Evolutionary conservation across 2,113 vertebrate species (phyloP), one percentile per base, ranked within the genome.

Genomic region (Podarcis raffonei): DNA sequence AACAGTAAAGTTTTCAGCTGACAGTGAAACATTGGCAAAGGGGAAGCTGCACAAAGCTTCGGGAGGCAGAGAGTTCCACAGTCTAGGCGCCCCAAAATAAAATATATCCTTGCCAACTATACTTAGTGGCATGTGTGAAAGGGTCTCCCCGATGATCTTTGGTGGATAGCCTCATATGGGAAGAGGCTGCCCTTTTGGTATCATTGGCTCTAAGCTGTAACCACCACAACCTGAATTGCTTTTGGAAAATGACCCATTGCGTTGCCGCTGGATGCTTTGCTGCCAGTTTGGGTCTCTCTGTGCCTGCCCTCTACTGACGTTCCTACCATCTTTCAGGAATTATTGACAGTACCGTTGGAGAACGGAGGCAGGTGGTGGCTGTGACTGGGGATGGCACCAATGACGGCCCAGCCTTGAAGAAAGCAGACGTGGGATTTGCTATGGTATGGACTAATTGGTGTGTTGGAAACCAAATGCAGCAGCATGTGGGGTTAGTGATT

Each of bases 311-410:
- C 32, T 8, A 20, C 39, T 76, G 68, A 77, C 20, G 6, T 1
- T 82, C 62, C 83, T 0, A 9, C 13, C 16, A 5, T 5, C 0
- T 80, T 72, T 42, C 96, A 99, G 99, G 99, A 22, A 99, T 99
- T 92, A 99, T 99, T 15, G 99, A 99, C 96, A 99, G 99, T 97
- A 98, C 97, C 0, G 94, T 98, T 65, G 97, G 96, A 22, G 98
- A 99, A 3, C 98, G 97, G 81, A 97, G 99, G 85, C 98, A 99
- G 96, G 99, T 99, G 93, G 99, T 99, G 94, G 99, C 99, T 0
- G 99, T 99, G 96, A 99, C 99, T 0, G 99, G 99, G 79, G 99
- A 99, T 0, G 99, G 99, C 5, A 99, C 99, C 90, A 99, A 99
- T 1, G 99, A 99, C 0, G 99, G 99, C 53, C 99, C 98, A 0